Evolutionary conservation across 2,888 invertebrate species (phyloP), one percentile per base, ranked within the genome.

Genomic region (Drosophila glabriapex): DNA sequence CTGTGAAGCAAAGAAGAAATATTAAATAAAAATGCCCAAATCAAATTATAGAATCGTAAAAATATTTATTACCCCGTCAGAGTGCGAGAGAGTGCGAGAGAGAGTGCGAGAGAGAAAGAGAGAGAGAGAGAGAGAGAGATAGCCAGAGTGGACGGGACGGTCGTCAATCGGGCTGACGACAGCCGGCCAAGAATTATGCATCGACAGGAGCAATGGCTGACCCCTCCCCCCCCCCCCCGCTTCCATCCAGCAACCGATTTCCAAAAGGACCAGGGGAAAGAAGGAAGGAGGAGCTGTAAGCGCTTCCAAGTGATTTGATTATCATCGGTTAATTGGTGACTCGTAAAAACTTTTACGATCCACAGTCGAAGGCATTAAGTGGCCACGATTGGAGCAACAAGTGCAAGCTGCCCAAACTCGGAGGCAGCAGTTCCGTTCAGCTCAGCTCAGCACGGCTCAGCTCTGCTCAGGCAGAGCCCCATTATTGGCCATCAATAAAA

Each of bases 21-120:
- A 90, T 88, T 82, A 82, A 90, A 90, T 83, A 73, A 82, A 78
- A 82, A 89, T 79, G 77, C 73, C 85, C 83, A 92, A 92, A 92
- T 92, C 91, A 91, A 92, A 92, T 92, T 91, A 92, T 92, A 89
- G 87, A 92, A 90, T 92, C 92, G 92, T 92, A 91, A 92, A 92
- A 82, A 86, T 86, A 89, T 91, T 91, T 91, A 91, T 89, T 85
- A 76, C 89, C 73, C 64, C 1, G 6, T 41, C 22, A 25, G 5
- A 19, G 54, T 2, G 25, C 0, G 46, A 14, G 16, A 37, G 58
- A 56, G 58, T 25, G 10, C 43, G 54, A 7, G 10, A 31, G n/a
- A n/a, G 55, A 37, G 12, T 3, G 37, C 0, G 12, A 55, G 12
- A 37, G 37, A 28, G 14, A 29, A 3, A 29, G 29, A 12, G 19